phyloP scores from a whole-genome alignment of 2,888 invertebrate species.

The Caradrina clavipalpis region DNA sequence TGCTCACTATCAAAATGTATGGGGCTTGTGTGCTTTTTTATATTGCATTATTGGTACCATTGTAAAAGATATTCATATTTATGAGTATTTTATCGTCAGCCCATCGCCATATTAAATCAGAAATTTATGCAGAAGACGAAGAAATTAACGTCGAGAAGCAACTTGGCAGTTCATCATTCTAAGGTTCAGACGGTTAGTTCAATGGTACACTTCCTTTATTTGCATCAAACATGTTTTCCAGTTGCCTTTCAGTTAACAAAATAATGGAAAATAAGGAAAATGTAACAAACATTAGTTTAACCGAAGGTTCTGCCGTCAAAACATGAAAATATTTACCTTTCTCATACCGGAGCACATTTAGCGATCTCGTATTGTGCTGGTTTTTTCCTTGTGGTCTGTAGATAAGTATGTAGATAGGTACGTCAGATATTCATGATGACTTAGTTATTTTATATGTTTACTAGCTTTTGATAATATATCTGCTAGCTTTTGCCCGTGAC shows the following conservation, averaged over 20 bases:
- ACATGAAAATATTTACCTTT: conserved; percentile 56
- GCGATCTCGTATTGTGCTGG: conserved; percentile 40
- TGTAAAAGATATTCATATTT: no score
- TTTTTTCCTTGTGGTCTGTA: conserved; percentile 34
- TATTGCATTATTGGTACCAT: no score
- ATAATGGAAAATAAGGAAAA: conserved; percentile 36
- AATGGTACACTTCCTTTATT: conserved; percentile 14
- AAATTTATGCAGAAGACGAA: no score
- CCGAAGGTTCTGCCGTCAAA: conserved; percentile 34
- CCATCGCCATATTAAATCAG: no score
- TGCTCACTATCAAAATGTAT: no score
- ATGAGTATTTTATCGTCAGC: no score
- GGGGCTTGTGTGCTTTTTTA: no score
- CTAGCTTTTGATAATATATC: no score
- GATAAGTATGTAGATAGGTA: conserved; percentile 6
- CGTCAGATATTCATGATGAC: conserved; percentile 18
- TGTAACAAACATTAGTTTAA: conserved; percentile 36
- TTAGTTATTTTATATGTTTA: not conserved
- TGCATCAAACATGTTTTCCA: conserved; percentile 16
- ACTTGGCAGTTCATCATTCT: not conserved
- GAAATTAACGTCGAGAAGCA: no score
- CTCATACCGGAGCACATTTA: conserved; percentile 40
- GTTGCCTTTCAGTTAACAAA: not conserved
- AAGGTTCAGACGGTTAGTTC: not conserved
- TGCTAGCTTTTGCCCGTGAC: no score